Evolutionary conservation across 2,113 vertebrate genomes (phyloP), one percentile per base, ranked within the genome.

Genomic region (Benitochromis conjunctus): DNA sequence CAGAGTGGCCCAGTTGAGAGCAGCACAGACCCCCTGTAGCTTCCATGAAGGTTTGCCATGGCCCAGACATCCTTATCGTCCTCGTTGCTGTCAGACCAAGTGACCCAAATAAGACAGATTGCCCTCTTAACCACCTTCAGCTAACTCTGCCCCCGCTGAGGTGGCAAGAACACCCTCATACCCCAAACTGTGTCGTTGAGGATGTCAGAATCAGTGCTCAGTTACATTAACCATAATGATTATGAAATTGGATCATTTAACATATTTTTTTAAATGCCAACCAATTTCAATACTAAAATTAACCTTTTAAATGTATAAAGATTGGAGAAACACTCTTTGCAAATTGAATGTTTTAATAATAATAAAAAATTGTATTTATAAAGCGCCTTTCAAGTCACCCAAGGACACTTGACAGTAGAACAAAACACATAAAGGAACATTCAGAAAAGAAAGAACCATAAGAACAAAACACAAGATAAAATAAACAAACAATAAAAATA

Each of bases 31-130:
- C 77, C 62, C 48, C 78, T 51, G 38, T 51, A 41, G 74, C 38
- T 54, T 9, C 29, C 36, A 31, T 2, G 13, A 46, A 58, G 43
- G 71, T 51, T 38, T 1, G 2, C 56, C 16, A 26, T 16, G 64
- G 43, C 76, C 51, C 55, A 43, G 56, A 82, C 80, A 55, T 80
- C 79, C 80, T 83, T 43, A 26, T 71, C 56, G 34, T 79, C 66
- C 60, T 81, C 62, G 34, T 86, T 57, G 56, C 79, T 90, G 91
- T 89, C 92, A 83, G 57, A 89, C 46, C 77, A 82, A 85, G 83
- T 93, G 93, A 94, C 91, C 93, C 86, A 80, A 83, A 89, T 88
- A 85, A 85, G 54, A 24, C 69, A 79, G 57, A 88, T 56, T 24
- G 7, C 79, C 78, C 81, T 80, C 31, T 8, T 79, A 54, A 87